Conservation (phyloP, 30 jellyfish, hydroid and myxozoan species). For the Turritopsis dohrnii region DNA sequence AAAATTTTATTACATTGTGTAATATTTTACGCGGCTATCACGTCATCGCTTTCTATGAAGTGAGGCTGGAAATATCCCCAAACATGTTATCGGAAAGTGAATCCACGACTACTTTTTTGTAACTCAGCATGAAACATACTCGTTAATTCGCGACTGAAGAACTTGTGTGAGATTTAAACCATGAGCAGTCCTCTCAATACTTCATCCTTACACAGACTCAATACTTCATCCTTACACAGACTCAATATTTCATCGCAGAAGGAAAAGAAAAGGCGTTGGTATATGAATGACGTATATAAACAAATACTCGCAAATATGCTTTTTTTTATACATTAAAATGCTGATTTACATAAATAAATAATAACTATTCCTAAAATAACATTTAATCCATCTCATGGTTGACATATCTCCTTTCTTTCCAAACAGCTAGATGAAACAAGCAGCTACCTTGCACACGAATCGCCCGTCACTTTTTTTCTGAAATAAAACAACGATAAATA, state of each 20-base stretch:
- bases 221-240: too few species aligned
- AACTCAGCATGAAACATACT: too few species aligned
- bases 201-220: too few species aligned
- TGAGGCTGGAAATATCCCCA: neutral
- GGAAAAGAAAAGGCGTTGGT: neutral
- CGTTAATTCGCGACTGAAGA: too few species aligned
- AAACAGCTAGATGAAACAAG: slow-evolving; percentile 6
- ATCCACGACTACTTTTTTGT: too few species aligned
- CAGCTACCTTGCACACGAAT: slow-evolving; percentile 79
- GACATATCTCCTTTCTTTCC: neutral
- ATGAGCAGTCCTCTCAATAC: too few species aligned
- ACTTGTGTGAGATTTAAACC: too few species aligned
- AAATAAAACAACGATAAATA: slow-evolving; percentile 6
- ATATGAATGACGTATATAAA: neutral
- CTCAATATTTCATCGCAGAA: neutral
- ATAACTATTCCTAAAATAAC: neutral
- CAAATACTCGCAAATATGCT: neutral
- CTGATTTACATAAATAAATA: neutral
- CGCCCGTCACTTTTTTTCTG: slow-evolving; percentile 76
- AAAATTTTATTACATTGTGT: too few species aligned
- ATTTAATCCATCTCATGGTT: neutral
- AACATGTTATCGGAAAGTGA: neutral
- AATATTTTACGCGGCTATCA: too few species aligned
- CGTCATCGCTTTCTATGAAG: neutral
- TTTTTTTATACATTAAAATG: neutral